Conservation (phyloP, 2,113 vertebrate genomes). For the Macaca fascicularis region DNA sequence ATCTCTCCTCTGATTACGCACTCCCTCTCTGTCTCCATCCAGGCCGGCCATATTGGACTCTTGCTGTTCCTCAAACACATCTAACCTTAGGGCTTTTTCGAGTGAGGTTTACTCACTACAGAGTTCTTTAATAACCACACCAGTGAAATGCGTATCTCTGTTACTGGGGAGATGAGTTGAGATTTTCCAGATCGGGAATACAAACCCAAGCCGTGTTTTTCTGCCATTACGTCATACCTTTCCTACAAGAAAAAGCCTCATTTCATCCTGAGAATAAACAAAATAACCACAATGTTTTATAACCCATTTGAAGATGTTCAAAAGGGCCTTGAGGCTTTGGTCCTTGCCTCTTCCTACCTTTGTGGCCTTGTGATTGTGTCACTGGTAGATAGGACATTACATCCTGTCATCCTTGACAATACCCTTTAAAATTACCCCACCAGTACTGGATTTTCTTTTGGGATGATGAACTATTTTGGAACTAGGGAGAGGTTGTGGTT, state of each 20-base stretch:
- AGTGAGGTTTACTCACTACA: background rate
- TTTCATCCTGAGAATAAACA: background rate
- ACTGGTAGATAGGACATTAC: background rate
- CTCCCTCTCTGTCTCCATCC: background rate
- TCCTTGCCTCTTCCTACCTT: background rate
- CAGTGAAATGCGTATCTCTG: background rate
- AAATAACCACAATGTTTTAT: background rate
- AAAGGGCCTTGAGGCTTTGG: background rate
- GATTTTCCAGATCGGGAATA: background rate
- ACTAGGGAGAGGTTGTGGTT: background rate
- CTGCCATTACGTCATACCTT: background rate
- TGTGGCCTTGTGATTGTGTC: background rate
- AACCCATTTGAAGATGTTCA: constrained; percentile 19
- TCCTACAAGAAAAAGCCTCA: constrained; percentile 21
- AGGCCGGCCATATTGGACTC: background rate
- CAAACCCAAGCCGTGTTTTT: background rate
- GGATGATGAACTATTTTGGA: constrained; percentile 26
- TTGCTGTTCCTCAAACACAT: background rate
- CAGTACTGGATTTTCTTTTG: background rate
- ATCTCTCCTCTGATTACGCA: background rate
- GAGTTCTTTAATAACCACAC: background rate
- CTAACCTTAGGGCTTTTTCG: background rate
- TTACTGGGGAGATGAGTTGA: constrained; percentile 7
- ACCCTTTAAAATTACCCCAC: constrained; percentile 17
- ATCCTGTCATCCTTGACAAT: background rate